phyloP scores from a whole-genome alignment of 64 coral and sea anemone species.

The Hydrozoanthus tunicans region DNA sequence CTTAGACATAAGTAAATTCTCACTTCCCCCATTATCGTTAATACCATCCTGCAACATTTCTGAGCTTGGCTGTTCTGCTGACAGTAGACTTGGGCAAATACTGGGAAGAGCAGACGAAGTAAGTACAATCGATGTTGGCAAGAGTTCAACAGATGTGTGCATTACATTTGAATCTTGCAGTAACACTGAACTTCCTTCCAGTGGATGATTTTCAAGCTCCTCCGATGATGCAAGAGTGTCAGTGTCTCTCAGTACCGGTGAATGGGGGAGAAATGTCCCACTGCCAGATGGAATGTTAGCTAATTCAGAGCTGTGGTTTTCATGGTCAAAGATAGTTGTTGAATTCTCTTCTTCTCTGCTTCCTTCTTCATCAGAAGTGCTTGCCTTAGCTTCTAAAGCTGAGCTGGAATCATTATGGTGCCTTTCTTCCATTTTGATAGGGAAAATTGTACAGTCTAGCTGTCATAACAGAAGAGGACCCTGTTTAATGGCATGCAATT shows the following conservation, averaged over 20 bases:
- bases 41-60: slow-evolving; percentile 61
- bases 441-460: background rate
- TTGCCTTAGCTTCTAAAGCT: slow-evolving; percentile 1
- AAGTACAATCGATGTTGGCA: slow-evolving; percentile 80
- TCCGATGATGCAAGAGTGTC: slow-evolving; percentile 72
- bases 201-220: slow-evolving; percentile 69
- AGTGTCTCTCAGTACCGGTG: slow-evolving; percentile 70
- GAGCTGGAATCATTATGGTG: background rate
- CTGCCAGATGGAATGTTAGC: background rate
- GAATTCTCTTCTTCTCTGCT: slow-evolving; percentile 39
- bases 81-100: slow-evolving; percentile 65
- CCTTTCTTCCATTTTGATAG: slow-evolving; percentile 28
- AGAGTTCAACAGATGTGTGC: slow-evolving; percentile 68
- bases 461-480: background rate
- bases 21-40: slow-evolving; percentile 51
- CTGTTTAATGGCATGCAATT: background rate
- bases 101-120: slow-evolving; percentile 78
- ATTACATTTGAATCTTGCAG: slow-evolving; percentile 74
- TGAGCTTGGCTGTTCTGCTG: slow-evolving; percentile 41
- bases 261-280: slow-evolving; percentile 59
- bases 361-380: slow-evolving; percentile 3
- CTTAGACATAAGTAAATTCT: slow-evolving; percentile 58
- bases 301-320: slow-evolving; percentile 26
- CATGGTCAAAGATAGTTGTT: slow-evolving; percentile 45
- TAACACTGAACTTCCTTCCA: slow-evolving; percentile 68